Evolutionary conservation across 2,797 vertebrate genomes (phyloP).

Genomic region (Emydoidea blandingii): DNA sequence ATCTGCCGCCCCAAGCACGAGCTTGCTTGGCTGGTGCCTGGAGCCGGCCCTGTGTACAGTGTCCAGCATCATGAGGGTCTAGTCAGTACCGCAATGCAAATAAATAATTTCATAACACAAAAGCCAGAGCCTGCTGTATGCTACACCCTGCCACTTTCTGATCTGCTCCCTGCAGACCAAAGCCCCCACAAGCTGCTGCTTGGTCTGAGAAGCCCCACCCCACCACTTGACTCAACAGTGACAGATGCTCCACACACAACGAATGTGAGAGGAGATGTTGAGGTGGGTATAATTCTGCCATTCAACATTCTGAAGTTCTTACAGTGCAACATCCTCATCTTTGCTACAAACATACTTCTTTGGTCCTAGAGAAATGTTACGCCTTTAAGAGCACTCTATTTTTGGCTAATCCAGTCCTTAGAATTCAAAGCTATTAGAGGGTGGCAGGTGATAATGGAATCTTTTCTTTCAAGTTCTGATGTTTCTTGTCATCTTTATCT

Average conservation of each 20-base stretch:
- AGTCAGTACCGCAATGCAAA: background rate
- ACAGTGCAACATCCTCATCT: background rate
- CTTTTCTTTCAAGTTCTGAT: background rate
- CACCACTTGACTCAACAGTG: background rate
- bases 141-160: background rate
- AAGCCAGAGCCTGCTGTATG: background rate
- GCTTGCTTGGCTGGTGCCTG: too few species aligned
- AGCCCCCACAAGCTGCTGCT: background rate
- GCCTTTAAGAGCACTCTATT: background rate
- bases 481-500: background rate
- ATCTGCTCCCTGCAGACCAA: background rate
- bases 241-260: background rate
- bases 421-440: constrained; percentile 13
- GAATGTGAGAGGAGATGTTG: background rate
- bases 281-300: background rate
- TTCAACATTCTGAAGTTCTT: background rate
- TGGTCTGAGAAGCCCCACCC: too few species aligned
- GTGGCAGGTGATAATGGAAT: background rate
- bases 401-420: background rate
- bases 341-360: background rate
- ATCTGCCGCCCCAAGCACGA: too few species aligned
- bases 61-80: background rate
- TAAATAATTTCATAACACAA: background rate
- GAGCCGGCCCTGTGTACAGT: background rate
- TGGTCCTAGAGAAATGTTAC: background rate